Evolutionary conservation across 1,140 invertebrate genomes (phyloP).

Genomic region (Hyposmocoma kahamanoa): DNA sequence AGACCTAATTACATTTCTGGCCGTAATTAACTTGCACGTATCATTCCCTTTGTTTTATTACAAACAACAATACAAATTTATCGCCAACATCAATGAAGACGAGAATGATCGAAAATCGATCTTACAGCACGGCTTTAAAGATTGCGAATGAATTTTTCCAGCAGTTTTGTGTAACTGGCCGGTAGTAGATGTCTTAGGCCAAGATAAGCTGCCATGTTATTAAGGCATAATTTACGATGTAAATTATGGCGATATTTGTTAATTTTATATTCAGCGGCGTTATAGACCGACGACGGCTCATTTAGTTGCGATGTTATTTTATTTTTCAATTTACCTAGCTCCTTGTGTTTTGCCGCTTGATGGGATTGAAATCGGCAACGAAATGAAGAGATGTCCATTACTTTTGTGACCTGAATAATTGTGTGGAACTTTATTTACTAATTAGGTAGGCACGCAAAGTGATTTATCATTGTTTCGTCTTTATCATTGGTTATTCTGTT

Average conservation of each 20-base stretch:
- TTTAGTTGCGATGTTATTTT: slow-evolving; percentile 22
- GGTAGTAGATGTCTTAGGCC: slow-evolving; percentile 47
- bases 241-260: slow-evolving; percentile 66
- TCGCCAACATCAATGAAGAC: not conserved
- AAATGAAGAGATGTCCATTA: no score
- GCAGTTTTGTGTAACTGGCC: not conserved
- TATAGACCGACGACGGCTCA: slow-evolving; percentile 32
- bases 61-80: slow-evolving; percentile 27
- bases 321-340: slow-evolving; percentile 14
- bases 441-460: no score
- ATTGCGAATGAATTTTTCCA: not conserved
- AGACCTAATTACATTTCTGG: slow-evolving; percentile 64
- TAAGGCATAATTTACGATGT: slow-evolving; percentile 61
- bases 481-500: no score
- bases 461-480: no score
- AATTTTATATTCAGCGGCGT: slow-evolving; percentile 48
- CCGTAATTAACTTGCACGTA: slow-evolving; percentile 61
- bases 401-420: no score
- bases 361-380: no score
- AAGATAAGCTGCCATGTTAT: slow-evolving; percentile 58
- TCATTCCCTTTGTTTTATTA: slow-evolving; percentile 66
- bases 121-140: slow-evolving; percentile 4
- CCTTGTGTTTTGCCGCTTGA: no score
- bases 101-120: slow-evolving; percentile 14
- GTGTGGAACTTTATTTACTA: no score